Evolutionary conservation across 2,888 invertebrate species (phyloP), one percentile per base, ranked within the genome.

Genomic region (Suillia variegata): DNA sequence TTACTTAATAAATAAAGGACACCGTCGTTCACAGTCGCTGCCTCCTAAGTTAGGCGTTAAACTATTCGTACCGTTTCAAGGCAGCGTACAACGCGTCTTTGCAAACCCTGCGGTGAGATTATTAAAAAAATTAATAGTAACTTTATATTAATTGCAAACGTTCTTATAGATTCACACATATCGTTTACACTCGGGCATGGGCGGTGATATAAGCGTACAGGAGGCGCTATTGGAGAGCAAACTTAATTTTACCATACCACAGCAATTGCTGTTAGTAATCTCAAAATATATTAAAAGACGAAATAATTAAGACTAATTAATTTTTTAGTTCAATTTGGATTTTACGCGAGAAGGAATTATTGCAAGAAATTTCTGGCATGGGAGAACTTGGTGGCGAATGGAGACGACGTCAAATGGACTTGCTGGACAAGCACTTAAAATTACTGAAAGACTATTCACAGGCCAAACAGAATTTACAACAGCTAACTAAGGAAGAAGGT

Each of bases 211-310:
- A 54, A 93, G 92, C 66, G 95, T 96, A 2, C 93, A 95, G 74
- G 97, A 97, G 82, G 88, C 93, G 52, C 92, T 97, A 91, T 91
- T 93, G 1, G 97, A 97, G 80, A 92, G 94, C 68, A 90, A 90
- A 74, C 82, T 94, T 10, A 92, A 93, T 73, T 95, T 91, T 76
- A 85, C 87, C 50, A 88, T 97, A 80, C 96, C 97, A 1, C 89
- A 92, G 70, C 93, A 95, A 79, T 83, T 96, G 64, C 83, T 97
- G 92, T 95, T 84, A 88, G 91, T 87, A 6, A 1, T 22, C 10
- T 17, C 13, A 20, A 21, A 31, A 2, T 18, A 5, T n/a, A n/a
- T n/a, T n/a, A n/a, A n/a, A n/a, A 6, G 17, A 6, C 24, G 26
- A 26, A 10, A 47, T 31, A 21, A 47, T 18, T 55, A 5, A 45